Percentiles rank a stretch among this genome's conserved stretches.
phyloP scores from a whole-genome alignment of 2,113 vertebrate species.

The Coptodon bakossiorum region DNA sequence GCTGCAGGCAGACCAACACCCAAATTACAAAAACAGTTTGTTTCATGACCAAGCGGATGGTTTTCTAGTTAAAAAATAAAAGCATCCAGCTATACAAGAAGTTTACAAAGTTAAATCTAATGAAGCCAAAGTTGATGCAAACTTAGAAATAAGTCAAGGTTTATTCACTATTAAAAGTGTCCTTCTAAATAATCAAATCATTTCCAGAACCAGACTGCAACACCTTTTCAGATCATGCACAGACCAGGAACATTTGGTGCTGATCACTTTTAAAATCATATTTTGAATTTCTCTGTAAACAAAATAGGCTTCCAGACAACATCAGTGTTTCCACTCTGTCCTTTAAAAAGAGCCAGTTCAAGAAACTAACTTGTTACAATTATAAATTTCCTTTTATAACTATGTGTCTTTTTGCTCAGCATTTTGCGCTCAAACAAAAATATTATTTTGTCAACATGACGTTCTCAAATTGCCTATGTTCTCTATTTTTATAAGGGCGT shows the following conservation, averaged over 20 bases:
- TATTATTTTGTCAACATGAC: not conserved
- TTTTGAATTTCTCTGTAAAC: constrained; percentile 26
- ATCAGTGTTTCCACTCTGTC: not conserved
- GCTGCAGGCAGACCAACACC: not conserved
- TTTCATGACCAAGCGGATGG: not conserved
- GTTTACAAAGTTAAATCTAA: not conserved
- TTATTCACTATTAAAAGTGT: not conserved
- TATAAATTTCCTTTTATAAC: not conserved
- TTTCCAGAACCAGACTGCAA: constrained; percentile 19
- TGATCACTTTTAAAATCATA: constrained; percentile 34
- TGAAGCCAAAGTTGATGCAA: not conserved
- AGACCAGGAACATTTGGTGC: constrained; percentile 56
- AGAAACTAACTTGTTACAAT: not conserved
- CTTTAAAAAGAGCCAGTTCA: not conserved
- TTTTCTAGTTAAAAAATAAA: not conserved
- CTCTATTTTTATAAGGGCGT: constrained; percentile 10
- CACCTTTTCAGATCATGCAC: constrained; percentile 39
- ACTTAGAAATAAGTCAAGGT: not conserved
- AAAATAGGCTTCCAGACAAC: constrained; percentile 10
- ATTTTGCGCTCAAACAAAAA: not conserved
- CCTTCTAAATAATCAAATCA: constrained; percentile 13
- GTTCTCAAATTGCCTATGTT: not conserved
- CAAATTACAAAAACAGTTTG: not conserved
- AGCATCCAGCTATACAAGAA: not conserved
- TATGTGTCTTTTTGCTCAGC: not conserved